Evolutionary conservation across 23 tunicate genomes (phyloP).

Genomic region (Styela plicata): DNA sequence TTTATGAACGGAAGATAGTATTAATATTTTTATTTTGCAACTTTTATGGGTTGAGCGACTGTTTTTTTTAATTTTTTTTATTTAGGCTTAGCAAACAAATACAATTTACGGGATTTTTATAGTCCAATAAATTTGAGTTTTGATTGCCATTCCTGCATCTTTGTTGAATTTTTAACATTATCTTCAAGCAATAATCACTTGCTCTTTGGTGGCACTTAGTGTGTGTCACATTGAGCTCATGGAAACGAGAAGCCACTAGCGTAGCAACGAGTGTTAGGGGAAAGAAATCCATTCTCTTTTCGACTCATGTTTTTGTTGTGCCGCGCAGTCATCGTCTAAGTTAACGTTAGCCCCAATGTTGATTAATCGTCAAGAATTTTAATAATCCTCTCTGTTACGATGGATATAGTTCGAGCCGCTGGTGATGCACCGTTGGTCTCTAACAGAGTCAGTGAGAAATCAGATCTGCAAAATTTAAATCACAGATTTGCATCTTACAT

Average conservation of each 20-base stretch:
- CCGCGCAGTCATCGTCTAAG: not conserved
- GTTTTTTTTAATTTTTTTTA: too few relatives aligned
- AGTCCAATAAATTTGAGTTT: too few relatives aligned
- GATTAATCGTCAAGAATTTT: not conserved
- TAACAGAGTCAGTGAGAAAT: conserved; percentile 58
- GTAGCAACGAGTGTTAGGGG: conserved; percentile 11
- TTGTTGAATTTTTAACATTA: too few relatives aligned
- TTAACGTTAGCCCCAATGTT: not conserved
- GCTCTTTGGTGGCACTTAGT: not conserved
- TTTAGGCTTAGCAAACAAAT: too few relatives aligned
- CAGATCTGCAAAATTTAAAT: conserved; percentile 63
- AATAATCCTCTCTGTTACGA: not conserved
- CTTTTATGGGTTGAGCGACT: too few relatives aligned
- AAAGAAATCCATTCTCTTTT: too few relatives aligned
- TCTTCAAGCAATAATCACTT: too few relatives aligned
- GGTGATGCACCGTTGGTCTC: conserved; percentile 48
- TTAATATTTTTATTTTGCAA: too few relatives aligned
- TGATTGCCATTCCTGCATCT: too few relatives aligned
- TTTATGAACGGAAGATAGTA: too few relatives aligned
- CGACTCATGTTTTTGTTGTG: not conserved
- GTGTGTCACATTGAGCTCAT: not conserved
- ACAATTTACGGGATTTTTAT: too few relatives aligned
- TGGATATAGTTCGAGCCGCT: conserved; percentile 15
- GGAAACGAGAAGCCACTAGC: conserved; percentile 12
- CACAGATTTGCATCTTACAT: conserved; percentile 67